Percentiles rank a stretch among this genome's conserved stretches.
These are phyloP conservation scores for Scaptomyza parva DNA, from an alignment of 2,888 invertebrate species.

Conservation along the genomic window DNA sequence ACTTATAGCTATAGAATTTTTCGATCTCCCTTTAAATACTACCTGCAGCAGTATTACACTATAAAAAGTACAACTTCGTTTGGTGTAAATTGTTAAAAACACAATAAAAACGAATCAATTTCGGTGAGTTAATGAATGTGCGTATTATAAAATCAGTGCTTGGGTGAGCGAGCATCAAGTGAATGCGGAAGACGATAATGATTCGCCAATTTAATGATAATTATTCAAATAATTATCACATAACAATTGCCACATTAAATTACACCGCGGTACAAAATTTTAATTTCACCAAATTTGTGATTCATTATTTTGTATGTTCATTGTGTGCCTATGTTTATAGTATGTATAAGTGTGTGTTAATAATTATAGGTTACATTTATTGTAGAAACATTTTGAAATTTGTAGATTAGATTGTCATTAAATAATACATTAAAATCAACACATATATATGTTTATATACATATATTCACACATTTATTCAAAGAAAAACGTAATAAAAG, in stretches of 20 bases:
- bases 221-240: constrained; percentile 70
- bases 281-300: constrained; percentile 63
- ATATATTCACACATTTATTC: no score
- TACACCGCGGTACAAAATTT: constrained; percentile 53
- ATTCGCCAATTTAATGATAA: constrained; percentile 76
- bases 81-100: no score
- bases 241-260: constrained; percentile 50
- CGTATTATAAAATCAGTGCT: constrained; percentile 13
- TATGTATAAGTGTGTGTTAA: neutral
- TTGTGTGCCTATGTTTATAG: neutral
- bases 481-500: no score
- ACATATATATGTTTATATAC: no score
- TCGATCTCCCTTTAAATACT: no score
- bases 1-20: no score
- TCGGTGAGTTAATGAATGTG: no score
- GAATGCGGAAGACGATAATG: constrained; percentile 65
- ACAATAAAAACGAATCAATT: no score
- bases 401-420: no score
- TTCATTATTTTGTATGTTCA: constrained; percentile 19
- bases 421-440: no score
- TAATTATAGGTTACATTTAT: neutral
- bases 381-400: neutral
- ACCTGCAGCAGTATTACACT: no score
- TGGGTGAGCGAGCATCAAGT: constrained; percentile 29
- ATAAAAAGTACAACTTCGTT: no score